Evolutionary conservation across 2,888 invertebrate species (phyloP).

Genomic region (Vanessa cardui): DNA sequence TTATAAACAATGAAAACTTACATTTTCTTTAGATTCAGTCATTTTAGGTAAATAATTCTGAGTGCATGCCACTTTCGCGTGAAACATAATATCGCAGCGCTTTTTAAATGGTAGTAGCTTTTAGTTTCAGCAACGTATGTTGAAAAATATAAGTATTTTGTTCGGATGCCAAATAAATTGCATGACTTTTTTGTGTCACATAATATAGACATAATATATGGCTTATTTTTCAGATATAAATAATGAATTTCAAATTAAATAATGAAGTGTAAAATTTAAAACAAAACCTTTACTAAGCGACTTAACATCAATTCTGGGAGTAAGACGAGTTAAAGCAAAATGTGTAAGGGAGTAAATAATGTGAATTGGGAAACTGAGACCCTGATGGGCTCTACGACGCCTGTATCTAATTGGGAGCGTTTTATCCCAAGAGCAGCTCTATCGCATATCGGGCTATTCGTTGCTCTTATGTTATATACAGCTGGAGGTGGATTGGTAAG

Average conservation of each 20-base stretch:
- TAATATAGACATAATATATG: neutral
- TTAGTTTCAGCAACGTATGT: constrained; percentile 20
- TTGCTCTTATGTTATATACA: constrained; percentile 90
- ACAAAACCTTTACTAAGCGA: neutral
- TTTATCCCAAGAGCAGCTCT: constrained; percentile 86
- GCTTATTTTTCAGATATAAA: constrained; percentile 23
- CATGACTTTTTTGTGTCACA: neutral
- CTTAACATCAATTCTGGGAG: neutral
- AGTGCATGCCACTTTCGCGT: constrained; percentile 26
- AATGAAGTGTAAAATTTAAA: constrained; percentile 1
- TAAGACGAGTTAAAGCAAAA: constrained; percentile 39
- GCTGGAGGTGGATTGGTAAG: constrained; percentile 91
- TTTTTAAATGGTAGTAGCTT: constrained; percentile 27
- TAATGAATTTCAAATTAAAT: constrained; percentile 19
- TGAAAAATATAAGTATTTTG: constrained; percentile 2
- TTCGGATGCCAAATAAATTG: neutral
- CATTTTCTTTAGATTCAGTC: neutral
- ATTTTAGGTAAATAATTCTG: constrained; percentile 6
- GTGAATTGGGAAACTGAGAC: constrained; percentile 79
- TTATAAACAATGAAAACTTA: neutral
- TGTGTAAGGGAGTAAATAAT: constrained; percentile 73
- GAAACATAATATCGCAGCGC: constrained; percentile 25
- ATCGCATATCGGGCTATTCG: constrained; percentile 88
- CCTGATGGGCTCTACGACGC: constrained; percentile 71
- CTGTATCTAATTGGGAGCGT: constrained; percentile 72